Base-by-base conservation (phyloP, 2,113 vertebrate genomes). In the Catharus minimus region DNA sequence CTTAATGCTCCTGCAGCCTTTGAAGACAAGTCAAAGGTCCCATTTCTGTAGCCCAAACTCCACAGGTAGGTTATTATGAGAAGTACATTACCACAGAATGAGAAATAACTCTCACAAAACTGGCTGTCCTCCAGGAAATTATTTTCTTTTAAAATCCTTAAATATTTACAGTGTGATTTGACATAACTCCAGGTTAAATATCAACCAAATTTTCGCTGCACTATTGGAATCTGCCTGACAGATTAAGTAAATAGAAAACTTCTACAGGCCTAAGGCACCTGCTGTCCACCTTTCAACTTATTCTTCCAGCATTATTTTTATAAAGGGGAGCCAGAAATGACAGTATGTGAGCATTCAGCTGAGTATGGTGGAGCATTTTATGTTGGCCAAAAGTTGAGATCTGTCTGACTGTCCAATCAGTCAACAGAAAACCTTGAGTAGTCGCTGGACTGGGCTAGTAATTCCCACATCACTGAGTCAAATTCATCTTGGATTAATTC, bases 111-210 rank as follows among this genome's bases (percentile, higher is more conserved):
- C 82, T 13, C 81, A 94, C 50, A 91, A 93, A 82, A 86, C 24
- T 76, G 66, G 12, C 33, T 85, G 65, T 55, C 32, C 69, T 93
- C 76, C 80, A 94, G 36, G 32, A 90, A 95, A 56, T 30, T 9
- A 39, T 22, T 41, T 65, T 60, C 62, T 93, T 94, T 49, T 28
- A 7, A 75, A 89, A 82, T 32, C 20, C 30, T 62, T 94, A 83
- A 46, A 89, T 68, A 95, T 85, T 88, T 58, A 94, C 36, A 88
- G 46, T 86, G 72, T 81, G 53, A 56, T 89, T 74, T 82, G 69
- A 96, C 47, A 36, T 94, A 95, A 94, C 67, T 65, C 44, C 85
- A 88, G 74, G 84, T 93, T 96, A 96, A 92, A 88, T 86, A 90
- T 75, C 91, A 97, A 94, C 58, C 19, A 86, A 67, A 77, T 36